Evolutionary conservation across 2,888 invertebrate genomes (phyloP).

Genomic region (Chelonus formosanus): DNA sequence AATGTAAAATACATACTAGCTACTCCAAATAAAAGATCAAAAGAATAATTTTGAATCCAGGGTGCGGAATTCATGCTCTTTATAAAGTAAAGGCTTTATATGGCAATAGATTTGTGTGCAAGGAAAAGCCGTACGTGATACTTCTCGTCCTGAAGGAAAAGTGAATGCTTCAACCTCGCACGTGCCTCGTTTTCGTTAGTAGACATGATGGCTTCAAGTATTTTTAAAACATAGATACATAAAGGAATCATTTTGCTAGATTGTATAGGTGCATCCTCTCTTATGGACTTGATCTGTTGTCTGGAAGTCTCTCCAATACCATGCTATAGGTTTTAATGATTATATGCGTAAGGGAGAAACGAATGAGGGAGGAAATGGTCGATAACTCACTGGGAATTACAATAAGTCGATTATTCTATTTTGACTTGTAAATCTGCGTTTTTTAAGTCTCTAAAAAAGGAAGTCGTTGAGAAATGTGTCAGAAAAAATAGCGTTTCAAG

Average conservation of each 20-base stretch:
- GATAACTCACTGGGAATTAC: constrained; percentile 23
- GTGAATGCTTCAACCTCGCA: constrained; percentile 38
- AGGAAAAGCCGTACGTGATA: constrained; percentile 29
- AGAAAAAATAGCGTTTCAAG: not conserved
- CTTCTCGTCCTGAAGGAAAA: constrained; percentile 25
- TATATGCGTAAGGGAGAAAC: constrained; percentile 8
- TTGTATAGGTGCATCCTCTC: constrained; percentile 31
- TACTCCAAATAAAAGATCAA: too few species aligned
- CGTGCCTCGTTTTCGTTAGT: constrained; percentile 44
- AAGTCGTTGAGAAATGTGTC: constrained; percentile 7
- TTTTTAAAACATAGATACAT: constrained; percentile 25
- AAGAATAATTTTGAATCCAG: too few species aligned
- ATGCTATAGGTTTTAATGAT: too few species aligned
- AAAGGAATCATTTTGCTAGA: too few species aligned
- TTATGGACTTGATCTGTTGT: not conserved
- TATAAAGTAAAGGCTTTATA: not conserved
- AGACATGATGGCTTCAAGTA: constrained; percentile 19
- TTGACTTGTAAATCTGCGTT: constrained; percentile 26
- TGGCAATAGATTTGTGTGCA: not conserved
- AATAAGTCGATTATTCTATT: constrained; percentile 26
- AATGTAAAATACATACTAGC: too few species aligned
- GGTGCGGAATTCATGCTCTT: too few species aligned
- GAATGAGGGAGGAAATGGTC: constrained; percentile 5
- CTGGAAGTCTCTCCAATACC: too few species aligned
- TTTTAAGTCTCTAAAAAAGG: constrained; percentile 5